Conservation (phyloP, 2,888 invertebrate genomes). For the Stomorhina lunata region DNA sequence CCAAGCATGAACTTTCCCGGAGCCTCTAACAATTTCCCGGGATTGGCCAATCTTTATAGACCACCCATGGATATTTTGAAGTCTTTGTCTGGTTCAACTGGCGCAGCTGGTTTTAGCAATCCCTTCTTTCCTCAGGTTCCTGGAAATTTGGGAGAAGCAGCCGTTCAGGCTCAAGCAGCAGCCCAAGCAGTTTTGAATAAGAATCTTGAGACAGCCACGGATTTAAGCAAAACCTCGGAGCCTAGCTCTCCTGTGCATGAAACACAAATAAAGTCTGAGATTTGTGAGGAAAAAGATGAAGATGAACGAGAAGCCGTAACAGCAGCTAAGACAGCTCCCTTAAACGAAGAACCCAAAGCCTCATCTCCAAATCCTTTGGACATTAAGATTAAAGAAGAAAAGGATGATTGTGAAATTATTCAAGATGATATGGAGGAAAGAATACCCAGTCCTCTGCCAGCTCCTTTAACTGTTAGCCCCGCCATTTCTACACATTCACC, state of each 20-base stretch:
- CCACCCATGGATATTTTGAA: constrained; percentile 79
- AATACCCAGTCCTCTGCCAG: not conserved
- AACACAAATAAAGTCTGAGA: constrained; percentile 71
- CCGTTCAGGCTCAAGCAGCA: constrained; percentile 69
- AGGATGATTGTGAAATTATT: constrained; percentile 69
- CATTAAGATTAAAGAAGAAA: constrained; percentile 77
- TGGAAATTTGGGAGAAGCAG: constrained; percentile 69
- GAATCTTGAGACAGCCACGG: constrained; percentile 77
- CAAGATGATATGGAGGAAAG: constrained; percentile 59
- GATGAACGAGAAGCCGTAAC: not conserved
- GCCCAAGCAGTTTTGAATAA: constrained; percentile 70
- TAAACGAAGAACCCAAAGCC: constrained; percentile 13
- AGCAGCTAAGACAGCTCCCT: not conserved
- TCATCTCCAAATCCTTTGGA: constrained; percentile 67
- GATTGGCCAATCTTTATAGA: constrained; percentile 75
- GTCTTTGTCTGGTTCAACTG: constrained; percentile 73
- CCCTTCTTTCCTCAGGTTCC: constrained; percentile 76
- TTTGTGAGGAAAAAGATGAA: constrained; percentile 67
- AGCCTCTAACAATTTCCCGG: constrained; percentile 73
- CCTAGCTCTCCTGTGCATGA: constrained; percentile 73
- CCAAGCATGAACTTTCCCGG: constrained; percentile 71
- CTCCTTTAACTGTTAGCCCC: constrained; percentile 26
- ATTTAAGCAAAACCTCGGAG: constrained; percentile 76
- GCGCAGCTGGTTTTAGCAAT: constrained; percentile 70
- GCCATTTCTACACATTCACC: constrained; percentile 52